Base-by-base conservation (phyloP, 2,113 vertebrate species). In the Tapirus terrestris region DNA sequence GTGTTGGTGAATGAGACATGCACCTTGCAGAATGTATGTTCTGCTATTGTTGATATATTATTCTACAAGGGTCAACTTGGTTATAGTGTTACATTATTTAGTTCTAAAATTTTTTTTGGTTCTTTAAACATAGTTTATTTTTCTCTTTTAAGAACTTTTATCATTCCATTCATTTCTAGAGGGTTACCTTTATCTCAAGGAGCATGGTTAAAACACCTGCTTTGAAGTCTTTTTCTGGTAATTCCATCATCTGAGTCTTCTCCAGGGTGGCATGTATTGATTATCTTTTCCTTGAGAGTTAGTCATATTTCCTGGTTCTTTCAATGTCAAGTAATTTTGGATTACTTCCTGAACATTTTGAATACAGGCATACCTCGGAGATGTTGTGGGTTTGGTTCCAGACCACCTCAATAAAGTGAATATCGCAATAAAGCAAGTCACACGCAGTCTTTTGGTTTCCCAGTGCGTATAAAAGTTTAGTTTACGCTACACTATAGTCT, bases 201-300 rank as follows among this genome's bases (percentile, higher is more conserved):
- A n/a, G n/a, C 13, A 0, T 2, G 51, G 6, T 9, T n/a, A 11
- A 0, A 1, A 0, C 13, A 23, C 12, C 67, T 31, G 39, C 25
- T 36, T 5, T 76, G 7, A 39, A 25, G 21, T 12, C 48, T 20
- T 39, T 39, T 39, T 39, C 45, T 36, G 43, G 18, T 3, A 2
- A 11, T 25, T 1, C 36, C 83, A 33, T 25, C 85, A 4, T 51
- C 45, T 6, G 23, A 33, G 39, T 23, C 58, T 31, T 73, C 12
- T 25, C 0, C 0, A 33, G 56, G 16, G 29, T 3, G 1, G 12
- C 13, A 16, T 36, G 4, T 45, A 6, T 8, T 2, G 2, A 7
- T 31, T 3, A 11, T 9, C 72, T 43, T 48, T 86, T 23, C 13
- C 33, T 6, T 21, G 53, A 7, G 7, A 29, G 25, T n/a, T 23